Conservation (phyloP, 2,888 invertebrate species). For the Acrobasis consociella region DNA sequence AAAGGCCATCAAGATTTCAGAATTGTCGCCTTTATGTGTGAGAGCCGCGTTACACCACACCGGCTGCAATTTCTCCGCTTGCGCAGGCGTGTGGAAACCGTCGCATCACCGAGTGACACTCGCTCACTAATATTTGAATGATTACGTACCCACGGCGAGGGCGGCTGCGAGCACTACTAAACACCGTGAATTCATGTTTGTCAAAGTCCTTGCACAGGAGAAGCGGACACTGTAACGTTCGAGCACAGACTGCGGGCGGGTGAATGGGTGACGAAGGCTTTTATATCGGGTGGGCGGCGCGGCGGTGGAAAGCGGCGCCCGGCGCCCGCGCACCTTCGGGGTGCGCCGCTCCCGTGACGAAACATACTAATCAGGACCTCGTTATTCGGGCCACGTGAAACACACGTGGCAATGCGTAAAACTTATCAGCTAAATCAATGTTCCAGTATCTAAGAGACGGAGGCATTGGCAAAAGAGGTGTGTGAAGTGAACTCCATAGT, state of each 20-base stretch:
- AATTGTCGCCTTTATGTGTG: constrained; percentile 25
- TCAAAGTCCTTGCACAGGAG: constrained; percentile 76
- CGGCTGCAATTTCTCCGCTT: constrained; percentile 55
- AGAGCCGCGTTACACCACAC: constrained; percentile 47
- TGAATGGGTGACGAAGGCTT: constrained; percentile 79
- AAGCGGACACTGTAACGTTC: constrained; percentile 79
- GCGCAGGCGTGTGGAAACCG: constrained; percentile 52
- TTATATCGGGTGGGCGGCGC: constrained; percentile 76
- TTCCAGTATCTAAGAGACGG: no score
- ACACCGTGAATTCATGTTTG: constrained; percentile 81
- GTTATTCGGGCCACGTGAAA: constrained; percentile 3
- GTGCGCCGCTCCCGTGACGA: constrained; percentile 40
- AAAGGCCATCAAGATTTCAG: constrained; percentile 12
- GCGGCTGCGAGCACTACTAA: constrained; percentile 84
- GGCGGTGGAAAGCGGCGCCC: constrained; percentile 66
- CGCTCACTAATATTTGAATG: constrained; percentile 61
- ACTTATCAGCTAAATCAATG: background rate
- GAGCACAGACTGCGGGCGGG: constrained; percentile 82
- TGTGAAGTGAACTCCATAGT: no score
- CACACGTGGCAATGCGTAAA: background rate
- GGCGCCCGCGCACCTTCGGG: constrained; percentile 53
- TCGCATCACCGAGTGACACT: constrained; percentile 21
- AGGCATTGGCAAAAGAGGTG: no score
- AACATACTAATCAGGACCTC: constrained; percentile 21
- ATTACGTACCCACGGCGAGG: constrained; percentile 87